These are phyloP conservation scores for Argyra leucocephala DNA, from an alignment of 2,888 invertebrate species.

Conservation along the genomic window DNA sequence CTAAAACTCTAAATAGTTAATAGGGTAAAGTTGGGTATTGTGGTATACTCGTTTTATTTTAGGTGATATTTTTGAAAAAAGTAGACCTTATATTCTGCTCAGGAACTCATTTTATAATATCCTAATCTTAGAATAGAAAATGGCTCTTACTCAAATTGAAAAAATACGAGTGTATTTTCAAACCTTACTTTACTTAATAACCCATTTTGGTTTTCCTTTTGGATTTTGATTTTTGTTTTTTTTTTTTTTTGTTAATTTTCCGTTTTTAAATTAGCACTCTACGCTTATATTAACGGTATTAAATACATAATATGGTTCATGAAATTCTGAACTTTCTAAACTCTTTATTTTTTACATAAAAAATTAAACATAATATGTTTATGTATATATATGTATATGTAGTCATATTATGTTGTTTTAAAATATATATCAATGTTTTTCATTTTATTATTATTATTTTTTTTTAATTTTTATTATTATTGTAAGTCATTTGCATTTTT, in stretches of 20 bases:
- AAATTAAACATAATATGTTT: constrained; percentile 14
- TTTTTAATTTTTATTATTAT: constrained; percentile 9
- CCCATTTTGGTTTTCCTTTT: too few relatives aligned
- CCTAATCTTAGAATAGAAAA: too few relatives aligned
- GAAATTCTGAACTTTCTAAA: constrained; percentile 4
- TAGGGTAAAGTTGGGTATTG: too few relatives aligned
- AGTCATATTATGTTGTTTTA: constrained; percentile 9
- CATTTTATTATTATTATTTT: constrained; percentile 2
- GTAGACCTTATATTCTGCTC: too few relatives aligned
- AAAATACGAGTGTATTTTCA: too few relatives aligned
- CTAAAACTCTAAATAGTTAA: too few relatives aligned
- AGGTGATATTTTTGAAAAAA: too few relatives aligned
- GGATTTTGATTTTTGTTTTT: too few relatives aligned
- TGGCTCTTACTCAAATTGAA: too few relatives aligned
- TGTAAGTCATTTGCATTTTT: constrained; percentile 13
- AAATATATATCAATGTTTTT: background rate
- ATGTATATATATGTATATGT: background rate
- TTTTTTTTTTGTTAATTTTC: constrained; percentile 11
- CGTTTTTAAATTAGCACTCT: background rate
- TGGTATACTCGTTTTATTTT: too few relatives aligned
- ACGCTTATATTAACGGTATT: background rate
- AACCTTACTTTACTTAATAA: too few relatives aligned
- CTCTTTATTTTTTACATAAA: constrained; percentile 7
- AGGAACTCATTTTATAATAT: too few relatives aligned
- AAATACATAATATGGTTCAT: constrained; percentile 1